These are phyloP conservation scores for Portevinia maculata DNA, from an alignment of 2,888 invertebrate genomes.

Conservation along the genomic window DNA sequence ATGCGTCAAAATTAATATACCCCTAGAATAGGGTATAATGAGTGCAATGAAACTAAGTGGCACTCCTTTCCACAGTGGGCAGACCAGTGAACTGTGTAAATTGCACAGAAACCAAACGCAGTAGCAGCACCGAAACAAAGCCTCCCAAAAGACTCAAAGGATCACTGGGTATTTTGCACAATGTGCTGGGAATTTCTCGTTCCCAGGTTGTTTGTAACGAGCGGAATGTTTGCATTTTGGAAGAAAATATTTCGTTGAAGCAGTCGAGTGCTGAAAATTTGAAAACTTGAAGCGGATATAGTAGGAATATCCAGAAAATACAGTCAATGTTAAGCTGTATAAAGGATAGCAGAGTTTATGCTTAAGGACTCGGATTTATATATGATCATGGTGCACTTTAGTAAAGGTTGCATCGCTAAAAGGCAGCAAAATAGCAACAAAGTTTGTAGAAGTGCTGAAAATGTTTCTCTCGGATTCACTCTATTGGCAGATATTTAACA, in stretches of 20 bases:
- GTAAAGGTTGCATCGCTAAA: no score
- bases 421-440: no score
- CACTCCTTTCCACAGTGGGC: constrained; percentile 44
- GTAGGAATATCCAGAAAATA: background rate
- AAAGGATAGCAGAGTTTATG: no score
- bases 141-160: constrained; percentile 1
- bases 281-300: constrained; percentile 4
- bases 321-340: no score
- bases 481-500: no score
- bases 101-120: background rate
- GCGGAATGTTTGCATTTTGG: background rate
- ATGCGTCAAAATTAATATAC: no score
- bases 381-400: no score
- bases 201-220: no score
- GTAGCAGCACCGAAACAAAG: background rate
- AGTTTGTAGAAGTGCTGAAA: no score
- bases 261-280: background rate
- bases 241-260: background rate
- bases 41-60: constrained; percentile 42
- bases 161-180: background rate
- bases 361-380: no score
- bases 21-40: no score
- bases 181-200: background rate
- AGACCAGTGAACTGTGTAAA: constrained; percentile 35
- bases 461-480: no score